phyloP scores from a whole-genome alignment of 2,113 vertebrate genomes.

The Nycticorax nycticorax region DNA sequence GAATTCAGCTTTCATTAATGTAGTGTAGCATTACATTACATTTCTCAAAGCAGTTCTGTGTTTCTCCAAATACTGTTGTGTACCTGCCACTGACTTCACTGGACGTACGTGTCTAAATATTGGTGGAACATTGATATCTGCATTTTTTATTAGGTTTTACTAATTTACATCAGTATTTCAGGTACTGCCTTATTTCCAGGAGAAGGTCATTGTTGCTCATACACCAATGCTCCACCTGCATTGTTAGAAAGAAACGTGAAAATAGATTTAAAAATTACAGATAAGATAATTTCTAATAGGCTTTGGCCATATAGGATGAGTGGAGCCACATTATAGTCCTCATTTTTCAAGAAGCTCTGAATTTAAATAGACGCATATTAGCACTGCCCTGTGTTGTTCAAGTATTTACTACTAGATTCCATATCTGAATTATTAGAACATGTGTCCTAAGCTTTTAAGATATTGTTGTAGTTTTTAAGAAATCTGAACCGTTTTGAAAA shows the following conservation, averaged over 20 bases:
- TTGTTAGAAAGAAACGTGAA: neutral
- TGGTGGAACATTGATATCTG: neutral
- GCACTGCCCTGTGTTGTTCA: neutral
- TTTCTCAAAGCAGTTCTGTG: neutral
- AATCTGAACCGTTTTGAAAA: neutral
- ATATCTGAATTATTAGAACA: neutral
- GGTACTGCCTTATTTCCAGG: neutral
- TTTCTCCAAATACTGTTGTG: neutral
- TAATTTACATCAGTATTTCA: neutral
- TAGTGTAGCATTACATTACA: neutral
- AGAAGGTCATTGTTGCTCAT: neutral
- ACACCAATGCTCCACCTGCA: neutral
- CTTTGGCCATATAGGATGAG: neutral
- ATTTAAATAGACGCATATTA: neutral
- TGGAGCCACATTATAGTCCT: neutral
- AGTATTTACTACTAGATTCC: neutral
- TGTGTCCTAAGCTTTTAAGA: neutral
- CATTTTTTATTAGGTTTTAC: neutral
- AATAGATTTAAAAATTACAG: neutral
- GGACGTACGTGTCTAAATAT: neutral
- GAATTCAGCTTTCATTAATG: neutral
- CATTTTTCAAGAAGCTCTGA: neutral
- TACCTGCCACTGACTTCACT: neutral
- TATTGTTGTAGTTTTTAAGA: neutral
- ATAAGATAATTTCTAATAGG: neutral